Percentiles rank a stretch among this genome's conserved stretches.
Evolutionary conservation across 2,888 invertebrate genomes (phyloP).

Genomic region (Anthrax anthrax): DNA sequence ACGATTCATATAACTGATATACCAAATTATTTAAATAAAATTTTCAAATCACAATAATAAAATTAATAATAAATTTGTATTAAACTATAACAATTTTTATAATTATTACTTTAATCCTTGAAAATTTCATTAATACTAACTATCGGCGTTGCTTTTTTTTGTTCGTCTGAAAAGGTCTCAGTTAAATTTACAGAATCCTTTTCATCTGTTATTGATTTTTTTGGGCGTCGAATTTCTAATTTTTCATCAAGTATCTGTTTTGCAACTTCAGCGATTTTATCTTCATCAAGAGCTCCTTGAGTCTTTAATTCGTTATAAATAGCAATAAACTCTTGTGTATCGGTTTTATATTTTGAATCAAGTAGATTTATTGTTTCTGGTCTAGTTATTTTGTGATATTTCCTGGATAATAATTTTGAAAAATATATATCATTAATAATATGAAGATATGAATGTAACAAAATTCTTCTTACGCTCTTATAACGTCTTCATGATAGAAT

Average conservation of each 20-base stretch:
- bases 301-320: constrained; percentile 44
- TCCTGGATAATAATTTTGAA: constrained; percentile 37
- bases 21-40: constrained; percentile 41
- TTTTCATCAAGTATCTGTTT: constrained; percentile 27
- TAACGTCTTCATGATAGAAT: constrained; percentile 68
- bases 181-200: neutral
- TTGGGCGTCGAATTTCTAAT: neutral
- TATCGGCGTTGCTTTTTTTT: neutral
- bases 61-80: neutral
- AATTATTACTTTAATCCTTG: neutral
- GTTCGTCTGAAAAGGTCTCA: neutral
- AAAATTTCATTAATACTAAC: constrained; percentile 3
- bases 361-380: constrained; percentile 41
- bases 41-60: constrained; percentile 27
- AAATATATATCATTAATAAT: neutral
- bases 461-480: constrained; percentile 59
- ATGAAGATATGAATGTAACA: neutral
- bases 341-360: constrained; percentile 35
- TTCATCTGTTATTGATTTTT: neutral
- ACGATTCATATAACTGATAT: constrained; percentile 53
- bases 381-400: constrained; percentile 47
- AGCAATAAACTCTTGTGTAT: constrained; percentile 45
- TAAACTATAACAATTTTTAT: neutral
- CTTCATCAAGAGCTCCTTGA: constrained; percentile 40
- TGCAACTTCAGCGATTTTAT: constrained; percentile 37